phyloP scores from a whole-genome alignment of 2,113 vertebrate species.

The Chiloscyllium plagiosum region DNA sequence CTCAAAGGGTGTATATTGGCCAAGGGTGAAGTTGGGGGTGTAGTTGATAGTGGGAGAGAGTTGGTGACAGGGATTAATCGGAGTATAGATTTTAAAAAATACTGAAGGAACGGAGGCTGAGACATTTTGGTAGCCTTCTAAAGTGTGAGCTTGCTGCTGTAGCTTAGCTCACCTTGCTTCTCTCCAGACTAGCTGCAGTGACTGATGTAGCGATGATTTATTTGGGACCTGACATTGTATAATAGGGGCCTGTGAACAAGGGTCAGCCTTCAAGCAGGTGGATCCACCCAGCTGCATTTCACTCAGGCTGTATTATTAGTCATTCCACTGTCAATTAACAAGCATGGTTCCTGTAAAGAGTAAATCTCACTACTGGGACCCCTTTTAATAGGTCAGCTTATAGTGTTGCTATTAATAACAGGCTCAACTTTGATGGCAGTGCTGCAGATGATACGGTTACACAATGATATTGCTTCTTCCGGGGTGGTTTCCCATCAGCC shows the following conservation, averaged over 20 bases:
- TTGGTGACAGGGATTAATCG: neutral
- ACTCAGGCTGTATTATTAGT: neutral
- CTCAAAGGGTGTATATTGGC: neutral
- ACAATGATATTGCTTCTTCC: neutral
- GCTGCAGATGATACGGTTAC: neutral
- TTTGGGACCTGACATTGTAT: neutral
- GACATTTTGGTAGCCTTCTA: neutral
- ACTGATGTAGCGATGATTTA: neutral
- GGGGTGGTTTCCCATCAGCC: neutral
- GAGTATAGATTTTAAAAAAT: neutral
- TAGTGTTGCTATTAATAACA: neutral
- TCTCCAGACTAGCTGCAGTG: neutral
- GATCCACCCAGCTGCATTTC: neutral
- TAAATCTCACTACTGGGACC: neutral
- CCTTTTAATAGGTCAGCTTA: neutral
- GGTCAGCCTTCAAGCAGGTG: neutral
- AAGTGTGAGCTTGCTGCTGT: neutral
- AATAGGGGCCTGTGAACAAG: neutral
- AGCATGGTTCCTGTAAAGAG: neutral
- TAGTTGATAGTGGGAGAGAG: neutral
- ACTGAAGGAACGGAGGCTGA: neutral
- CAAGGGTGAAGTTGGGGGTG: neutral
- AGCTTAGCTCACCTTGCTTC: neutral
- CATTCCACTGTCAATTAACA: slow-evolving; percentile 18
- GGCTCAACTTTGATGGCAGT: neutral